These are phyloP conservation scores for Centropyge bicolor DNA, from an alignment of 2,797 vertebrate species.

Conservation along the genomic window DNA sequence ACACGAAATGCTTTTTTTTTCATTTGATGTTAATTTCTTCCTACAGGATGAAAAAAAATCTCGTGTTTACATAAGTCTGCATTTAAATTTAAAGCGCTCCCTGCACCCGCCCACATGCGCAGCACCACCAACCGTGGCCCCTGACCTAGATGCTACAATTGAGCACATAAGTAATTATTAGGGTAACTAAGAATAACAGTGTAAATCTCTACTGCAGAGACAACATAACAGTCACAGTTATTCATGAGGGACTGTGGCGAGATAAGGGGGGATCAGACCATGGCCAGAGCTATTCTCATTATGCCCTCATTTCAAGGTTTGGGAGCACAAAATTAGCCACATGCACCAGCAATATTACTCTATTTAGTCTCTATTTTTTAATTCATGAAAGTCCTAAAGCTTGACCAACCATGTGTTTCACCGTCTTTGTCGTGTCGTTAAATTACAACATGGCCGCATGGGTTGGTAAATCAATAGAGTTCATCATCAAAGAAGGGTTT, in stretches of 20 bases:
- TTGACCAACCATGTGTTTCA: slow-evolving; percentile 48
- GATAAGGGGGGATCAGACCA: slow-evolving; percentile 46
- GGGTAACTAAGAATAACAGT: slow-evolving; percentile 35
- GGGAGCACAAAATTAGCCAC: slow-evolving; percentile 55
- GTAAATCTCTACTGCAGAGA: slow-evolving; percentile 46
- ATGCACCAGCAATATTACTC: slow-evolving; percentile 33
- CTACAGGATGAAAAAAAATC: not conserved
- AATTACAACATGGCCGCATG: slow-evolving; percentile 20
- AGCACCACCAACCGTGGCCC: slow-evolving; percentile 1
- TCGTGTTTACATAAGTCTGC: slow-evolving; percentile 1
- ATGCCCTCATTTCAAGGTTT: slow-evolving; percentile 63
- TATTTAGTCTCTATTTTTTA: slow-evolving; percentile 42
- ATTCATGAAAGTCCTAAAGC: slow-evolving; percentile 35
- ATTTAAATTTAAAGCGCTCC: slow-evolving; percentile 31
- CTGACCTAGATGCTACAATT: slow-evolving; percentile 32
- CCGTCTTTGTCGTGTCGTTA: not conserved
- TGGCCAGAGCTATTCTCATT: slow-evolving; percentile 56
- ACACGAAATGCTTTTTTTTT: not conserved
- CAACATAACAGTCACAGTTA: slow-evolving; percentile 54
- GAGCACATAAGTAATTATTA: slow-evolving; percentile 46
- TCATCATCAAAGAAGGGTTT: slow-evolving; percentile 3
- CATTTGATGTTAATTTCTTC: no score
- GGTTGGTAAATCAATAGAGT: slow-evolving; percentile 28
- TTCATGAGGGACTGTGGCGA: slow-evolving; percentile 47
- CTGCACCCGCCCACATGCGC: slow-evolving; percentile 9